Percentiles rank a stretch among this genome's conserved stretches.
These are phyloP conservation scores for Ceraclea dissimilis DNA, from an alignment of 2,888 invertebrate genomes.

Conservation along the genomic window DNA sequence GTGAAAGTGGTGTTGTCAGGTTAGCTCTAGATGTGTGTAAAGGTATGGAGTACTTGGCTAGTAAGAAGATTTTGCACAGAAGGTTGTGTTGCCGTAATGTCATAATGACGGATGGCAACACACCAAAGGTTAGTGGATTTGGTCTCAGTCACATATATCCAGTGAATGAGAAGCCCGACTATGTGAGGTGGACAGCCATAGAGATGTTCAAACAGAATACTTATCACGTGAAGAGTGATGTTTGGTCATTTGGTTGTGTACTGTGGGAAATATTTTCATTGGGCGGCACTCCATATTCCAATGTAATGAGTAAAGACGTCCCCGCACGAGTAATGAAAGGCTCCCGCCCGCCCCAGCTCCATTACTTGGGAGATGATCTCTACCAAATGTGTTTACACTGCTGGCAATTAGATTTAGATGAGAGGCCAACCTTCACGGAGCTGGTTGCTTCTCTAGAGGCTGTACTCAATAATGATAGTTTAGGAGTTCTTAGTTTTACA, in stretches of 20 bases:
- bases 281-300: constrained; percentile 71
- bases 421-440: constrained; percentile 64
- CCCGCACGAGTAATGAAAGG: constrained; percentile 61
- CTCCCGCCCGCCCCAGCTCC: constrained; percentile 63
- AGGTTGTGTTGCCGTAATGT: constrained; percentile 67
- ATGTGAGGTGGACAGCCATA: constrained; percentile 71
- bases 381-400: constrained; percentile 78
- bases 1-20: constrained; percentile 56
- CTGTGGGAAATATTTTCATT: constrained; percentile 77
- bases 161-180: constrained; percentile 60
- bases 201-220: constrained; percentile 67
- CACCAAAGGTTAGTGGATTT: constrained; percentile 67
- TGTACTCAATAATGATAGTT: constrained; percentile 35
- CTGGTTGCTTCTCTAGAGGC: constrained; percentile 45
- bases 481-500: constrained; percentile 40
- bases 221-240: constrained; percentile 64
- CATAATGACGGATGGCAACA: constrained; percentile 54
- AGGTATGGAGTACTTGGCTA: constrained; percentile 64
- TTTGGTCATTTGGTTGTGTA: constrained; percentile 77
- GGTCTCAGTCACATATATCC: constrained; percentile 62
- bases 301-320: constrained; percentile 59
- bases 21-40: constrained; percentile 59
- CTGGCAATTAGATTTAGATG: constrained; percentile 77
- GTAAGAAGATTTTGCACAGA: constrained; percentile 63
- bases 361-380: constrained; percentile 67